Evolutionary conservation across 1,140 invertebrate species (phyloP).

Genomic region (Papilio glaucus): DNA sequence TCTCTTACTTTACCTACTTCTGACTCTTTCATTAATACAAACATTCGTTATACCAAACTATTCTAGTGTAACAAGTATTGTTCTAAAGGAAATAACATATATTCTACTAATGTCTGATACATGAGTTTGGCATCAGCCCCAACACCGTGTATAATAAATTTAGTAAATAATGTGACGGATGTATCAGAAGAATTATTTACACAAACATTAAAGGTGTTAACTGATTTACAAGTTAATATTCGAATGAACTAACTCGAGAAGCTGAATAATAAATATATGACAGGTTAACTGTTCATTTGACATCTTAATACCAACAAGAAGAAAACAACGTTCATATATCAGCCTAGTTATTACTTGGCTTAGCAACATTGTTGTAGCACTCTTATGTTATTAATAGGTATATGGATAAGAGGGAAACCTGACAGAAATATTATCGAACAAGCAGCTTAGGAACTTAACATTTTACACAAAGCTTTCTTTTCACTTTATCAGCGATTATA

Average conservation of each 20-base stretch:
- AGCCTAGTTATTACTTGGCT: neutral
- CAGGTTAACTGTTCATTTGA: neutral
- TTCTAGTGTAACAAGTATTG: too few species aligned
- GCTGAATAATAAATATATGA: neutral
- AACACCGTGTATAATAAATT: slow-evolving; percentile 10
- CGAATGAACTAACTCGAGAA: neutral
- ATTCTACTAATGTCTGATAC: neutral
- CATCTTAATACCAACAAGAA: neutral
- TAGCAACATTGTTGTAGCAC: too few species aligned
- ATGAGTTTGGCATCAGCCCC: slow-evolving; percentile 4
- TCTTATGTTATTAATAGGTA: too few species aligned
- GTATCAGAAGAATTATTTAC: slow-evolving; percentile 1
- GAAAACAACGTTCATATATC: neutral
- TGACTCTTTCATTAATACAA: too few species aligned
- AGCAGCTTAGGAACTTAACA: too few species aligned
- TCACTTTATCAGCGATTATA: too few species aligned
- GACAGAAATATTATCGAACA: too few species aligned
- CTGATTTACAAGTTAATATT: slow-evolving; percentile 1
- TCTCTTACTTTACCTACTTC: too few species aligned
- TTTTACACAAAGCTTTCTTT: too few species aligned
- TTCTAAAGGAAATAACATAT: neutral
- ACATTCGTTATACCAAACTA: too few species aligned
- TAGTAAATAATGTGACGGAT: neutral
- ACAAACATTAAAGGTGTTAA: slow-evolving; percentile 17
- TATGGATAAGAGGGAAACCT: too few species aligned